Evolutionary conservation across 2,797 vertebrate genomes (phyloP).

Genomic region (Lophotriccus pileatus): DNA sequence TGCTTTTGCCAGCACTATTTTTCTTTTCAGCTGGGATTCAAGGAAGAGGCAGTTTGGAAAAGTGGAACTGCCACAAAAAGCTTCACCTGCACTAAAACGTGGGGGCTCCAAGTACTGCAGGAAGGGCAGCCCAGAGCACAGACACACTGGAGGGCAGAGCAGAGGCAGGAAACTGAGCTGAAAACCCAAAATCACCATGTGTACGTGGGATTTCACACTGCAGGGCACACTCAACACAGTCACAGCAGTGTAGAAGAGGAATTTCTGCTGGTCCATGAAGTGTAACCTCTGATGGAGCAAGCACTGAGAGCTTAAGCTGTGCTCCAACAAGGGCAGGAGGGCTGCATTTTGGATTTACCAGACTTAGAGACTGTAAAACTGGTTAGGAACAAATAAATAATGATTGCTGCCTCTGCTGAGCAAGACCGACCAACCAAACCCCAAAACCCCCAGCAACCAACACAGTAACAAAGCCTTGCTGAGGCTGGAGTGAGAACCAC

Average conservation of each 20-base stretch:
- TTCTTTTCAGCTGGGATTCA: neutral
- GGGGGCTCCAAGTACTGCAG: neutral
- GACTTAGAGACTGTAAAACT: neutral
- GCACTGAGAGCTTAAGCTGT: neutral
- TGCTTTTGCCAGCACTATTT: neutral
- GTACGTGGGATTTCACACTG: neutral
- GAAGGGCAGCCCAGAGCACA: neutral
- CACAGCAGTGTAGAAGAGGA: neutral
- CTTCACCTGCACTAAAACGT: neutral
- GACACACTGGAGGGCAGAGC: neutral
- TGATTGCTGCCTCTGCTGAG: neutral
- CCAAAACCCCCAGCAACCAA: neutral
- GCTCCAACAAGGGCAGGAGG: neutral
- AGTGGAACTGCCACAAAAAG: neutral
- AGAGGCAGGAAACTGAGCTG: neutral
- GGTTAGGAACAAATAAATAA: neutral
- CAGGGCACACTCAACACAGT: neutral
- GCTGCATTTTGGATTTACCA: neutral
- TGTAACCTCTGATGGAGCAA: neutral
- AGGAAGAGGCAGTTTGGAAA: neutral
- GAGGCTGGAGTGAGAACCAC: neutral
- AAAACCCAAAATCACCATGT: neutral
- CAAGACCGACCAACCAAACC: neutral
- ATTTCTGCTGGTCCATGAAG: neutral
- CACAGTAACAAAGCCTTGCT: neutral